phyloP scores from a whole-genome alignment of 1,140 invertebrate genomes.

The honey bee (Apis mellifera) region DNA sequence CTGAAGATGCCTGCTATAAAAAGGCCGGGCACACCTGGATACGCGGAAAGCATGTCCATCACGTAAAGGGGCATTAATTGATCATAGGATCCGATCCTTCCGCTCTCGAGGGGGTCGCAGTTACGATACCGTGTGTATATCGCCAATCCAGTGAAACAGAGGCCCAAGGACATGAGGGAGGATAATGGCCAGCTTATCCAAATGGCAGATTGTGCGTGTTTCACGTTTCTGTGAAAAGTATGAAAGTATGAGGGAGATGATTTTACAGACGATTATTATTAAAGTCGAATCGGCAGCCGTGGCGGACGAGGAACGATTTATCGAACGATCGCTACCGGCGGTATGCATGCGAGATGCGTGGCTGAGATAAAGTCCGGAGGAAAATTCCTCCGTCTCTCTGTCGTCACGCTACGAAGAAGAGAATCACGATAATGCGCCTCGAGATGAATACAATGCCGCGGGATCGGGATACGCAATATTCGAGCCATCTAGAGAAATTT shows the following conservation, averaged over 20 bases:
- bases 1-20: conserved; percentile 84
- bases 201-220: conserved; percentile 84
- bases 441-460: conserved; percentile 4
- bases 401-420: conserved; percentile 32
- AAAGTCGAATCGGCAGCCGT: conserved; percentile 15
- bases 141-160: conserved; percentile 89
- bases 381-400: conserved; percentile 29
- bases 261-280: conserved; percentile 15
- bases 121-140: conserved; percentile 89
- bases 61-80: conserved; percentile 90
- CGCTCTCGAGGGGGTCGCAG: conserved; percentile 87
- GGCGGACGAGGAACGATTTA: conserved; percentile 3
- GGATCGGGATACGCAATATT: conserved; percentile 5
- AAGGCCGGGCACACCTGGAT: conserved; percentile 85
- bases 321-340: conserved; percentile 41
- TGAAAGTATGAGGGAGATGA: neutral
- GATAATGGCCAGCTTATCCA: conserved; percentile 88
- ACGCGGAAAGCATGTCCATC: conserved; percentile 86
- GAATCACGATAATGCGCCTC: conserved; percentile 12
- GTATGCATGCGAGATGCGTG: conserved; percentile 35
- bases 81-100: conserved; percentile 83
- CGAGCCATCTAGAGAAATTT: conserved; percentile 4
- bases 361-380: conserved; percentile 6
- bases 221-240: conserved; percentile 82
- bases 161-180: conserved; percentile 84